phyloP scores from a whole-genome alignment of 2,888 invertebrate species.

The Drosophila bunnanda region DNA sequence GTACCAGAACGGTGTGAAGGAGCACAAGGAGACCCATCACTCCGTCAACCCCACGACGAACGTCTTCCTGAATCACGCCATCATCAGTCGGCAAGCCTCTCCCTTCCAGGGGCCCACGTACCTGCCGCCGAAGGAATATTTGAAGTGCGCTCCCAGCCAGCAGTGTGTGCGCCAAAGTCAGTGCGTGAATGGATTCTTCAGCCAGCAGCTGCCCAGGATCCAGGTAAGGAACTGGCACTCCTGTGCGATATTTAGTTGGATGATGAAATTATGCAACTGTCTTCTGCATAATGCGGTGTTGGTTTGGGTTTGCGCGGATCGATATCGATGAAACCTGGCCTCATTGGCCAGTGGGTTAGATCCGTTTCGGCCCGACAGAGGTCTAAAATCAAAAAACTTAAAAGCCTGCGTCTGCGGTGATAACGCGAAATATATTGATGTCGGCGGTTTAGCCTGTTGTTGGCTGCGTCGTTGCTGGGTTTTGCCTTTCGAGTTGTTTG shows the following conservation, averaged over 20 bases:
- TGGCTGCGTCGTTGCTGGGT: slow-evolving; percentile 24
- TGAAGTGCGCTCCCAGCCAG: slow-evolving; percentile 80
- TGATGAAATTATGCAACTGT: slow-evolving; percentile 2
- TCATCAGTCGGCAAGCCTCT: slow-evolving; percentile 82
- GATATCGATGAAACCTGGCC: slow-evolving; percentile 45
- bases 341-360: slow-evolving; percentile 2
- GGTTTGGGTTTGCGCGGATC: slow-evolving; percentile 63
- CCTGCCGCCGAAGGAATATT: slow-evolving; percentile 78
- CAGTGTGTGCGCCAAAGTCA: slow-evolving; percentile 81
- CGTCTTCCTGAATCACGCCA: slow-evolving; percentile 81
- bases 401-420: slow-evolving; percentile 66
- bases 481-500: slow-evolving; percentile 44
- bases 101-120: slow-evolving; percentile 82
- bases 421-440: slow-evolving; percentile 54
- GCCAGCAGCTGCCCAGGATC: slow-evolving; percentile 60
- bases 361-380: slow-evolving; percentile 36
- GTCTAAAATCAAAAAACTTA: slow-evolving; percentile 57
- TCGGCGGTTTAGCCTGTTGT: slow-evolving; percentile 37
- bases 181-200: slow-evolving; percentile 66
- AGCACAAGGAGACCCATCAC: slow-evolving; percentile 66
- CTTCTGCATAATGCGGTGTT: slow-evolving; percentile 71
- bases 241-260: neutral
- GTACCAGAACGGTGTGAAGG: slow-evolving; percentile 78
- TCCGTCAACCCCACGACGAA: slow-evolving; percentile 74
- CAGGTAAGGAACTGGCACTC: slow-evolving; percentile 68